Conservation (phyloP, 2,888 invertebrate species). For the Lepidochitona cinerea region DNA sequence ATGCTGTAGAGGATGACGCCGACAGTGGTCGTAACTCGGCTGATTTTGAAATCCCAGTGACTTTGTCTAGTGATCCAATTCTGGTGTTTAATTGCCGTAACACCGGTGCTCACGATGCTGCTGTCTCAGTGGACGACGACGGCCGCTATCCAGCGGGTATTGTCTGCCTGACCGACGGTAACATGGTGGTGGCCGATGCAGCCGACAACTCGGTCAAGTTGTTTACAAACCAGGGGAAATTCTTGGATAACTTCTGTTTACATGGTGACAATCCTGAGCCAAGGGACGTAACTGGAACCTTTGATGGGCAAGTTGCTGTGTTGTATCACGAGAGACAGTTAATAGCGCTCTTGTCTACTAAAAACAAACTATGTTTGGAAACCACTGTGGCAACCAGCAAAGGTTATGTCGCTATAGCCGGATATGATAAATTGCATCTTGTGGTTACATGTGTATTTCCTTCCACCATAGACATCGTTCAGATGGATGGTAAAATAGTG, state of each 20-base stretch:
- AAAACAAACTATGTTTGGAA: constrained; percentile 3
- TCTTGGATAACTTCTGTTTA: constrained; percentile 1
- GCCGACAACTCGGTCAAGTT: constrained; percentile 2
- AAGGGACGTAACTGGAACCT: constrained; percentile 10
- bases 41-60: neutral
- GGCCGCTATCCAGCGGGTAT: constrained; percentile 4
- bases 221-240: neutral
- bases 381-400: neutral
- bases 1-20: neutral
- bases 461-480: neutral
- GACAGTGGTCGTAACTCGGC: neutral
- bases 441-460: constrained; percentile 4
- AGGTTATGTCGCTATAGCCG: constrained; percentile 1
- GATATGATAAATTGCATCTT: neutral
- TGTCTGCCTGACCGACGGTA: constrained; percentile 2
- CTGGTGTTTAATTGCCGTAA: neutral
- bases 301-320: neutral
- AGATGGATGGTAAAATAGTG: neutral
- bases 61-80: neutral
- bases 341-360: neutral
- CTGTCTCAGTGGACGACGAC: neutral
- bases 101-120: neutral
- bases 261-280: neutral
- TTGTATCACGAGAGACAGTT: constrained; percentile 18
- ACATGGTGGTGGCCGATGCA: constrained; percentile 5